phyloP scores from a whole-genome alignment of 2,113 vertebrate species.

The Apeltes quadracus region DNA sequence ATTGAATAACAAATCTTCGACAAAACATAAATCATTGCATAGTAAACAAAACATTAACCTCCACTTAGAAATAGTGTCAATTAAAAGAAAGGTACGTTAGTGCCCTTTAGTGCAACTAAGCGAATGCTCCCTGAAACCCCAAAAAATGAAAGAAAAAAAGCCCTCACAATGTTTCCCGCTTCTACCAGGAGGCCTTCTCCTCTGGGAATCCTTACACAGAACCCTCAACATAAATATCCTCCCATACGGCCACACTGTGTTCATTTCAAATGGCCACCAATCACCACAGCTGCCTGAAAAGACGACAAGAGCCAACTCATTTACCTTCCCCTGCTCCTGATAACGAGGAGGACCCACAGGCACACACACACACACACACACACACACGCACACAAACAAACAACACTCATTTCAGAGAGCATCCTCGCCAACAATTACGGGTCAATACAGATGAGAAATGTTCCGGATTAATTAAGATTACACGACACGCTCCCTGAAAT shows the following conservation, averaged over 20 bases:
- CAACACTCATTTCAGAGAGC: slow-evolving; percentile 8
- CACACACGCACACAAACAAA: not conserved
- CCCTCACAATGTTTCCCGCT: not conserved
- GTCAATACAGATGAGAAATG: slow-evolving; percentile 41
- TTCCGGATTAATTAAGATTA: slow-evolving; percentile 43
- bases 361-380: slow-evolving; percentile 12
- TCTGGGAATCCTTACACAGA: not conserved
- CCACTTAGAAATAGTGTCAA: not conserved
- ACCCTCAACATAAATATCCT: slow-evolving; percentile 34
- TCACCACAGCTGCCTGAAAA: slow-evolving; percentile 56
- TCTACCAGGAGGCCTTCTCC: slow-evolving; percentile 5
- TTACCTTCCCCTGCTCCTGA: slow-evolving; percentile 67
- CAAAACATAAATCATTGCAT: no score
- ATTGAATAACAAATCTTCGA: not conserved
- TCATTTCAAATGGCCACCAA: slow-evolving; percentile 50
- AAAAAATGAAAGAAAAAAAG: not conserved
- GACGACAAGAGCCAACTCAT: slow-evolving; percentile 64
- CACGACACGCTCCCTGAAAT: slow-evolving; percentile 25
- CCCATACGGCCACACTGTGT: slow-evolving; percentile 33
- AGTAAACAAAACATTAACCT: not conserved
- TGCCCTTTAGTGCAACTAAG: slow-evolving; percentile 4
- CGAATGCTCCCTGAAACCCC: not conserved
- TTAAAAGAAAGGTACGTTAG: not conserved
- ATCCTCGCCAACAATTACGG: slow-evolving; percentile 32
- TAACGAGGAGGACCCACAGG: slow-evolving; percentile 68